phyloP scores from a whole-genome alignment of 1,140 invertebrate species.

The Coptotermes formosanus region DNA sequence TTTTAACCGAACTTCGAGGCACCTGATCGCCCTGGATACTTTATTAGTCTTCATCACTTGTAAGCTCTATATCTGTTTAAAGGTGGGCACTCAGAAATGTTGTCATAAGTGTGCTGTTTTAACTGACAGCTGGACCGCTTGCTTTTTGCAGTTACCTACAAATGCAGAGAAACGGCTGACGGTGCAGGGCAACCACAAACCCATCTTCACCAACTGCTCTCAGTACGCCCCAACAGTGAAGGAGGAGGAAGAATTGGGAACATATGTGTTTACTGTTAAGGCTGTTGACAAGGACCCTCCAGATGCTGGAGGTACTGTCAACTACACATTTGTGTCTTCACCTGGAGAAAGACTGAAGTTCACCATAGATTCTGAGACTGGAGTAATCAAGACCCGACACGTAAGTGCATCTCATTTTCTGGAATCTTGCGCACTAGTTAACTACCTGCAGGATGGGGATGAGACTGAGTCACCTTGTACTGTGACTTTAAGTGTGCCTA shows the following conservation, averaged over 20 bases:
- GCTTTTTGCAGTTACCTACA: background rate
- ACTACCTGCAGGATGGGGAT: too few relatives aligned
- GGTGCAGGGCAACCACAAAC: conserved; percentile 65
- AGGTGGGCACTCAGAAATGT: too few relatives aligned
- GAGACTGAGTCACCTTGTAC: too few relatives aligned
- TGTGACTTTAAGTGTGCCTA: too few relatives aligned
- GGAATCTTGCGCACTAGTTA: too few relatives aligned
- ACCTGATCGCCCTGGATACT: too few relatives aligned
- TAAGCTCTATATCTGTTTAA: too few relatives aligned
- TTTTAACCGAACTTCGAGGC: too few relatives aligned
- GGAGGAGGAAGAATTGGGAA: conserved; percentile 63
- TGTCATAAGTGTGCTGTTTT: too few relatives aligned
- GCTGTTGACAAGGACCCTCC: conserved; percentile 63
- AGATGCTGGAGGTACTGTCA: conserved; percentile 73
- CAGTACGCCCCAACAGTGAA: conserved; percentile 64
- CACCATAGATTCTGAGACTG: conserved; percentile 70
- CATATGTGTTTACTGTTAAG: conserved; percentile 62
- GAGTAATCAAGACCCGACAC: conserved; percentile 67
- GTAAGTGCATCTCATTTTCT: background rate
- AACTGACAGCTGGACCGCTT: background rate
- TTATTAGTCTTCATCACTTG: too few relatives aligned
- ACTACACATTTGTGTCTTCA: conserved; percentile 74
- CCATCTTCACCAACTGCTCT: conserved; percentile 69
- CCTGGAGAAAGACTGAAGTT: conserved; percentile 74
- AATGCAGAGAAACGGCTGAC: background rate